Conservation (phyloP, 2,888 invertebrate species). For the Podabrus alpinus region DNA sequence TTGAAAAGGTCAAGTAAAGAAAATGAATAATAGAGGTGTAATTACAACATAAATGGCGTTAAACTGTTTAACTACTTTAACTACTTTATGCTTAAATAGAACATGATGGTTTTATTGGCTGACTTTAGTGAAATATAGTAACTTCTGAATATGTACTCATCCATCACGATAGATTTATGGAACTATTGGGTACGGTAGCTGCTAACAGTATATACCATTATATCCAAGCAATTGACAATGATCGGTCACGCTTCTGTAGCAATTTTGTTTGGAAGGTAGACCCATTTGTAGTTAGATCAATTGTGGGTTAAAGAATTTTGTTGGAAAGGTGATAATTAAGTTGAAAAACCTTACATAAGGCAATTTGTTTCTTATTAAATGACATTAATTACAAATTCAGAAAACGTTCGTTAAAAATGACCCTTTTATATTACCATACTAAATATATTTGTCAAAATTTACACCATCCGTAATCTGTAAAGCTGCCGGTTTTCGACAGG, state of each 20-base stretch:
- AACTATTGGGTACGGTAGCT: constrained; percentile 35
- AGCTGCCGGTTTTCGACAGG: constrained; percentile 29
- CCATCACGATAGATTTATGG: constrained; percentile 37
- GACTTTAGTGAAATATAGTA: constrained; percentile 22
- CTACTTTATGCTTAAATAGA: constrained; percentile 34
- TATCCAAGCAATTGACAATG: constrained; percentile 33
- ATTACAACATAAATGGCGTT: constrained; percentile 2
- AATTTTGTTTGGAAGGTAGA: background rate
- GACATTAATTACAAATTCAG: background rate
- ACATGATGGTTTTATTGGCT: constrained; percentile 33
- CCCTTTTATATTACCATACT: constrained; percentile 19
- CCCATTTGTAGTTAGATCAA: background rate
- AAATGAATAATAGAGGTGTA: background rate
- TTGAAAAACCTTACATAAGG: background rate
- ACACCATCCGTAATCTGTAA: constrained; percentile 27
- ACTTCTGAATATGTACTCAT: constrained; percentile 27
- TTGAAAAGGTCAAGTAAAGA: background rate
- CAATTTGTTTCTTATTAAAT: background rate
- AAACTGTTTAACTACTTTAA: constrained; percentile 28
- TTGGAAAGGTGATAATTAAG: background rate
- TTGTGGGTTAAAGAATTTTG: background rate
- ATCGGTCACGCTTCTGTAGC: constrained; percentile 31
- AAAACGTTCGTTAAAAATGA: constrained; percentile 10
- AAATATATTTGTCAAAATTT: constrained; percentile 31
- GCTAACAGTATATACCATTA: constrained; percentile 26